A percentile compares a stretch with the other conserved stretches of the same genome.
phyloP scores from a whole-genome alignment of 2,113 vertebrate genomes.

The Paramisgurnus dabryanus region DNA sequence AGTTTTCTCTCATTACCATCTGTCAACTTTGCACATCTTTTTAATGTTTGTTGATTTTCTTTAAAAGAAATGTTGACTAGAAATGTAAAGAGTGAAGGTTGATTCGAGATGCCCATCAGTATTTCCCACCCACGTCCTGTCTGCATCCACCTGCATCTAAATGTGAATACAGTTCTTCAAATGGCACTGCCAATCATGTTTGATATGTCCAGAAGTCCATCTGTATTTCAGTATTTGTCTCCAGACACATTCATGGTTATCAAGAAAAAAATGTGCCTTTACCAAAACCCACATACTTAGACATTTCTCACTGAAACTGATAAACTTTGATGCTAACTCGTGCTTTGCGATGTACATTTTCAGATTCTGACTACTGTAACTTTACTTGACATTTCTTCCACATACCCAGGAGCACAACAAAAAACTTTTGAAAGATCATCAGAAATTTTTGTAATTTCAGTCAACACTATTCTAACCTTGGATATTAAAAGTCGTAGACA shows the following conservation, averaged over 20 bases:
- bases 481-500: constrained; percentile 9
- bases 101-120: constrained; percentile 51
- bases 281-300: not conserved
- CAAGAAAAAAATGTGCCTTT: constrained; percentile 68
- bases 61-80: constrained; percentile 1
- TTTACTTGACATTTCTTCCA: not conserved
- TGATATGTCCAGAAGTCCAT: constrained; percentile 7
- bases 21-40: constrained; percentile 64
- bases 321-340: not conserved
- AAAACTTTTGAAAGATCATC: not conserved
- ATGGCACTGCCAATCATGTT: constrained; percentile 43
- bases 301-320: not conserved
- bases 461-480: constrained; percentile 7
- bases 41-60: not conserved
- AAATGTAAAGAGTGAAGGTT: constrained; percentile 37
- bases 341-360: not conserved
- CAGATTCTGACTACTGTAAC: constrained; percentile 8
- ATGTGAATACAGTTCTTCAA: constrained; percentile 44
- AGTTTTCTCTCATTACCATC: constrained; percentile 58
- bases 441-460: not conserved
- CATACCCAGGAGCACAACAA: constrained; percentile 17
- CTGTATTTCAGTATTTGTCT: constrained; percentile 41
- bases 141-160: constrained; percentile 30
- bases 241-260: constrained; percentile 41
- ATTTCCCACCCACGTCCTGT: constrained; percentile 51